These are phyloP conservation scores for Cynoglossus semilaevis DNA, from an alignment of 2,113 vertebrate genomes.

Conservation along the genomic window DNA sequence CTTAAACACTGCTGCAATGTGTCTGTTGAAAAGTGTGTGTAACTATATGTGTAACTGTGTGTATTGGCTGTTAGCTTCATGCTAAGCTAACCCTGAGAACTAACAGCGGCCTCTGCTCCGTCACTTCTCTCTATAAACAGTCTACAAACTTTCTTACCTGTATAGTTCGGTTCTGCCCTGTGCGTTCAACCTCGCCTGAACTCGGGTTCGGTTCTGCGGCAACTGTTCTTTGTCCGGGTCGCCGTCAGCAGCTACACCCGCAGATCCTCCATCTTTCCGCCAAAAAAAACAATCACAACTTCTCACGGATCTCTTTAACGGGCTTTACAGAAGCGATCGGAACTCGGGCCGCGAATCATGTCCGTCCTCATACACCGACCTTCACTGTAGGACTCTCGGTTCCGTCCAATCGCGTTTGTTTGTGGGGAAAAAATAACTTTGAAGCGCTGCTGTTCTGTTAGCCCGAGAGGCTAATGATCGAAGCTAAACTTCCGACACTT, in stretches of 20 bases:
- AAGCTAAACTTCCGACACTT: constrained; percentile 66
- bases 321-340: neutral
- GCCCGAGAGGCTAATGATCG: constrained; percentile 52
- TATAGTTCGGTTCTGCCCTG: constrained; percentile 28
- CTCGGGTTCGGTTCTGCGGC: constrained; percentile 7
- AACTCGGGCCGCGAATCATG: neutral
- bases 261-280: constrained; percentile 71
- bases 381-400: neutral
- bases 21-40: no score
- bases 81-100: no score
- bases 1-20: no score
- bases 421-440: constrained; percentile 45
- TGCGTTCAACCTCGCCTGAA: constrained; percentile 1
- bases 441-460: constrained; percentile 25
- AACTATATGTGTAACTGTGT: no score
- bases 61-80: no score
- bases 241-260: constrained; percentile 63
- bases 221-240: constrained; percentile 9
- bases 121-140: neutral
- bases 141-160: neutral
- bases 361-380: constrained; percentile 31
- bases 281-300: constrained; percentile 75
- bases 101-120: no score
- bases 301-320: constrained; percentile 47
- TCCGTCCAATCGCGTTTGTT: constrained; percentile 28